Conservation (phyloP, 2,888 invertebrate species). For the Clunio marinus region DNA sequence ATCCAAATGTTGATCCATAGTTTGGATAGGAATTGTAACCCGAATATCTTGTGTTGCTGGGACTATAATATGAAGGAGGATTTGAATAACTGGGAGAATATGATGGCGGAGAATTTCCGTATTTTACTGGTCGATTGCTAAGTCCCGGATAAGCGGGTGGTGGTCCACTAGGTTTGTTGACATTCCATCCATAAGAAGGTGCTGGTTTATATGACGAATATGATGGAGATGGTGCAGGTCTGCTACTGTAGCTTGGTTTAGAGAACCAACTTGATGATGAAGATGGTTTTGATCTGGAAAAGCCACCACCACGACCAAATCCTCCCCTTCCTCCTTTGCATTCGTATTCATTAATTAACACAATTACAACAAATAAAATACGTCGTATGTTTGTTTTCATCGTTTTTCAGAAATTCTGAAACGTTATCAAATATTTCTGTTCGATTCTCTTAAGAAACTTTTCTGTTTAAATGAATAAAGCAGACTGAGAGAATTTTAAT, state of each 20-base stretch:
- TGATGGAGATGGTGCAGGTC: not conserved
- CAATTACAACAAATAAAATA: not conserved
- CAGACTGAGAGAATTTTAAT: too few relatives aligned
- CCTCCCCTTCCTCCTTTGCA: too few relatives aligned
- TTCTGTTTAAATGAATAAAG: too few relatives aligned
- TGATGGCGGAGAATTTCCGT: not conserved
- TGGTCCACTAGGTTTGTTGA: not conserved
- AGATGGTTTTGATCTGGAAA: not conserved
- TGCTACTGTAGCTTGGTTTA: not conserved
- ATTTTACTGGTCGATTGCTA: not conserved
- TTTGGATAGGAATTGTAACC: not conserved
- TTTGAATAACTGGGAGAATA: not conserved
- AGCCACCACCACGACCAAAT: too few relatives aligned
- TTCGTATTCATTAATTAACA: too few relatives aligned
- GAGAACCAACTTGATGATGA: too few relatives aligned
- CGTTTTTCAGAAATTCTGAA: too few relatives aligned
- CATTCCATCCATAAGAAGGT: too few relatives aligned
- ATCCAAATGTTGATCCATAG: conserved; percentile 7
- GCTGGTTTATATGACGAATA: not conserved
- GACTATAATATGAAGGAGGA: not conserved
- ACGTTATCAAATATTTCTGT: too few relatives aligned
- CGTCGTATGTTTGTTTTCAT: not conserved
- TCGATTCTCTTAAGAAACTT: too few relatives aligned
- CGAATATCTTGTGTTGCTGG: not conserved
- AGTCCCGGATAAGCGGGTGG: conserved; percentile 38